phyloP scores from a whole-genome alignment of 2,888 invertebrate genomes.

The Charanyca ferruginea region DNA sequence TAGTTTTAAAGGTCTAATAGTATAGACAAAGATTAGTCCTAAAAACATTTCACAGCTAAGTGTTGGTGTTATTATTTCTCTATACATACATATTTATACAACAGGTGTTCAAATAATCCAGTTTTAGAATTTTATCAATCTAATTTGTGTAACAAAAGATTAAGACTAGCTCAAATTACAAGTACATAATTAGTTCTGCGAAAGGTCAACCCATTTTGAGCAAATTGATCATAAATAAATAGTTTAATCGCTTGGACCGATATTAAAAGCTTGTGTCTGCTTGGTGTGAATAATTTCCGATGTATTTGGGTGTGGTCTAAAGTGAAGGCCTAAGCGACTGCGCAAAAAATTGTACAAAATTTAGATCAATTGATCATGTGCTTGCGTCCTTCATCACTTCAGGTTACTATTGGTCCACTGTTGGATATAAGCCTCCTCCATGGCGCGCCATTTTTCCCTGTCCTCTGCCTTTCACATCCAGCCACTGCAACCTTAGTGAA shows the following conservation, averaged over 20 bases:
- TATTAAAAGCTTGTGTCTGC: conserved; percentile 51
- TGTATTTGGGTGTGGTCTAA: conserved; percentile 57
- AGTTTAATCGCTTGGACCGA: conserved; percentile 52
- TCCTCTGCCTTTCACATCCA: too few relatives aligned
- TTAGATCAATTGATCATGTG: too few relatives aligned
- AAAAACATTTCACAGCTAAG: too few relatives aligned
- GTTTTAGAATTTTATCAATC: conserved; percentile 12
- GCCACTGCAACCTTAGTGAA: too few relatives aligned
- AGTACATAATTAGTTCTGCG: conserved; percentile 35
- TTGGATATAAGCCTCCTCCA: too few relatives aligned
- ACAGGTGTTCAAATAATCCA: conserved; percentile 32
- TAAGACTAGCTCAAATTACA: neutral
- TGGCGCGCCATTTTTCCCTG: too few relatives aligned
- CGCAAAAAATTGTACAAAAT: too few relatives aligned
- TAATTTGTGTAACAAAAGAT: conserved; percentile 18
- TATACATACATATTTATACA: neutral
- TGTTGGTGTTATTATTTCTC: conserved; percentile 11
- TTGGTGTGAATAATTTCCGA: conserved; percentile 68
- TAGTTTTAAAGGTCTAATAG: too few relatives aligned
- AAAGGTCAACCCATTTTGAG: conserved; percentile 50
- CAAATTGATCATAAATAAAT: conserved; percentile 59
- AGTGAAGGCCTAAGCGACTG: conserved; percentile 34
- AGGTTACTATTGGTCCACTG: too few relatives aligned
- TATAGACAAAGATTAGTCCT: too few relatives aligned
- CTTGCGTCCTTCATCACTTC: too few relatives aligned